phyloP scores from a whole-genome alignment of 2,113 vertebrate species.

The Sapayoa aenigma region DNA sequence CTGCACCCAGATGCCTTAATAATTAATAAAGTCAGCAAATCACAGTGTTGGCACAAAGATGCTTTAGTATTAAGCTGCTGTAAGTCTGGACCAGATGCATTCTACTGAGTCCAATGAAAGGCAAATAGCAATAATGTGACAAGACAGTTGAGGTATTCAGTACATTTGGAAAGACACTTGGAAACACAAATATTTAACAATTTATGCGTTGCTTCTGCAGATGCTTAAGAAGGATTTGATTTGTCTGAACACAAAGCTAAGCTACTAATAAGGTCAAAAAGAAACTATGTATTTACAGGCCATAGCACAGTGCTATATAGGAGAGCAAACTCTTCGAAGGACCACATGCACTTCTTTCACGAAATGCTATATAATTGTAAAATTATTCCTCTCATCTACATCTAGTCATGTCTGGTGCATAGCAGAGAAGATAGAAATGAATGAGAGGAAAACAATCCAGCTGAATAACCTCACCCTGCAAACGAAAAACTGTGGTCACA shows the following conservation, averaged over 20 bases:
- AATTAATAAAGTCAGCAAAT: slow-evolving; percentile 43
- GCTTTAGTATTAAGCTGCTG: slow-evolving; percentile 19
- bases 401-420: background rate
- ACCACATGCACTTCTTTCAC: background rate
- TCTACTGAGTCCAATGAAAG: background rate
- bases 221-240: background rate
- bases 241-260: background rate
- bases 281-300: background rate
- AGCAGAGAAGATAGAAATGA: background rate
- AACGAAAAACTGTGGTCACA: background rate
- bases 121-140: background rate
- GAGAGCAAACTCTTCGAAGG: background rate
- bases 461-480: background rate
- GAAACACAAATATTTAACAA: slow-evolving; percentile 29
- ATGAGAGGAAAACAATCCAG: background rate
- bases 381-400: background rate
- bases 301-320: background rate
- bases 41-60: background rate
- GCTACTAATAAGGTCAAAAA: background rate
- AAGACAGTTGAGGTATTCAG: slow-evolving; percentile 29
- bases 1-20: slow-evolving; percentile 18
- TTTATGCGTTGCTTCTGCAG: background rate
- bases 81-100: background rate
- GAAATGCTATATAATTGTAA: background rate
- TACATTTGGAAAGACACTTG: background rate